Evolutionary conservation across 2,113 vertebrate genomes (phyloP).

Genomic region (Scopus umbretta): DNA sequence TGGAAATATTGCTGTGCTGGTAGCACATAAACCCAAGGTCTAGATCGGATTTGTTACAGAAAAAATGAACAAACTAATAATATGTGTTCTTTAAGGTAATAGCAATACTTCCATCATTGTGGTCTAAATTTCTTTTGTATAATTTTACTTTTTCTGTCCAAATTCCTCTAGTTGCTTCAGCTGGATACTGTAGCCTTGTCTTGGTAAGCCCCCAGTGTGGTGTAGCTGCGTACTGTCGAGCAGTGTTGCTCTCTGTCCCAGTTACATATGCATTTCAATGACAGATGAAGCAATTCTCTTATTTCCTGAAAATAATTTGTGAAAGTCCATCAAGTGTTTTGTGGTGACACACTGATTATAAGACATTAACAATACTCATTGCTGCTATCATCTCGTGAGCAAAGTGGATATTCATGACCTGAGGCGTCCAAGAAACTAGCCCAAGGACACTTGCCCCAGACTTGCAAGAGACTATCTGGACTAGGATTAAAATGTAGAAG

Average conservation of each 20-base stretch:
- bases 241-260: background rate
- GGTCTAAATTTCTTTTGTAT: background rate
- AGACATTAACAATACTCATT: background rate
- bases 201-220: background rate
- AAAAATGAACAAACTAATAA: background rate
- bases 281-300: background rate
- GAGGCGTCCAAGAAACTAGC: background rate
- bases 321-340: background rate
- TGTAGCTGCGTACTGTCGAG: accelerated
- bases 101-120: background rate
- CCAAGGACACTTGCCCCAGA: background rate
- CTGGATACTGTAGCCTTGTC: background rate
- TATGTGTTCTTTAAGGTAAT: background rate
- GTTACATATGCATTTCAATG: background rate
- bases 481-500: background rate
- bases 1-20: background rate
- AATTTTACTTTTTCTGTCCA: background rate
- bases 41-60: background rate
- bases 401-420: background rate
- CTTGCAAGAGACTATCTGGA: background rate
- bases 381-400: background rate
- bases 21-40: background rate
- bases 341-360: background rate
- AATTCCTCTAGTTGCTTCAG: background rate
- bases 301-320: background rate